These are phyloP conservation scores for Trypoxylon attenuatum DNA, from an alignment of 2,888 invertebrate species.

Conservation along the genomic window DNA sequence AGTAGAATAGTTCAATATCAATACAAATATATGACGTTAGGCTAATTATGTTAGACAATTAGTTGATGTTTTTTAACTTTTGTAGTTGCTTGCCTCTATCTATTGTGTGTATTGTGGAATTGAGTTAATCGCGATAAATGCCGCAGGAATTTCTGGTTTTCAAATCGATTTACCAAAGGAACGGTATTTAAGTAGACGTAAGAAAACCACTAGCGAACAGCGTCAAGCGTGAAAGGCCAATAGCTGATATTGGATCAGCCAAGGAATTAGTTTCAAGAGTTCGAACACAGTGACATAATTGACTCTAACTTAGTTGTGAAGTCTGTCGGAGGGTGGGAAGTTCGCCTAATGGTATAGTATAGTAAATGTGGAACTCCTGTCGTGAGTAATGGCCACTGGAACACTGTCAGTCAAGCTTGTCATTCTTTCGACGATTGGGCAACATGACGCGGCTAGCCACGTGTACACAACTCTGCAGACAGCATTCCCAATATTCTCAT, in stretches of 20 bases:
- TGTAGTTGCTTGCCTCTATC: too few species aligned
- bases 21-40: too few species aligned
- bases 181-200: background rate
- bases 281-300: slow-evolving; percentile 33
- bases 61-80: too few species aligned
- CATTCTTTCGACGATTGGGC: background rate
- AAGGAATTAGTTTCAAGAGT: slow-evolving; percentile 41
- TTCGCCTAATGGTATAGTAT: slow-evolving; percentile 23
- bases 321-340: slow-evolving; percentile 33
- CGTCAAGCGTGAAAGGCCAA: slow-evolving; percentile 23
- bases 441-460: too few species aligned
- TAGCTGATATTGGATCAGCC: slow-evolving; percentile 35
- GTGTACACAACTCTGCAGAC: too few species aligned
- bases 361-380: slow-evolving; percentile 15
- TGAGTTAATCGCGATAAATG: too few species aligned
- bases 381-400: slow-evolving; percentile 23
- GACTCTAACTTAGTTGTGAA: slow-evolving; percentile 32
- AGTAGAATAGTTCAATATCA: too few species aligned
- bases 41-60: too few species aligned
- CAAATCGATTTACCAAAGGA: too few species aligned
- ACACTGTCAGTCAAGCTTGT: background rate
- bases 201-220: slow-evolving; percentile 13
- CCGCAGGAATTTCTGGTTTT: too few species aligned
- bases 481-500: too few species aligned
- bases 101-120: too few species aligned